Base-by-base conservation (phyloP, 1,140 invertebrate genomes). In the Colletes gigas region DNA sequence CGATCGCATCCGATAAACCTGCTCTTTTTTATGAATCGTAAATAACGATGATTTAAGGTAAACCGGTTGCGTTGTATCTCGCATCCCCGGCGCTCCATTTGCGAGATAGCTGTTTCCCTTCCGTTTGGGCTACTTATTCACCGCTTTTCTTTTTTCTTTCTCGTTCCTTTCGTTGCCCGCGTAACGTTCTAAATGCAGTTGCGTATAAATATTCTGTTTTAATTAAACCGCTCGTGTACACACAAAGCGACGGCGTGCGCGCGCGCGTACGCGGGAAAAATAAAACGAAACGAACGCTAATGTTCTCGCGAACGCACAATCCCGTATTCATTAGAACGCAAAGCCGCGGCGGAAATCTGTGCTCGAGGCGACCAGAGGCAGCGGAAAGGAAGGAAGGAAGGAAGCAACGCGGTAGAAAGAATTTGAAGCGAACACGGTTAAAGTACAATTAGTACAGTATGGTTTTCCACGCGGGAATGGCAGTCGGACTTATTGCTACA, bases 361-460 rank as follows among this genome's bases (percentile, higher is more conserved):
- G 67, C 39, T 10, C 39, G 15, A 30, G 12, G 4, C 12, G 54
- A 8, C 30, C 30, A 30, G 12, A 30, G 15, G 50, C 8, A 39
- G 8, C 8, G 3, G 50, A 14, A 4, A 2, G 8, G 9, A 6
- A 47, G 7, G 14, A 15, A 6, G 39, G 44, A 10, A 3, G 57
- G 19, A 19, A 15, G 7, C 7, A 54, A 12, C n/a, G 30, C 30
- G 15, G 15, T 6, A 44, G 30, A 65, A 73, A 79, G 77, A 65
- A 65, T 8, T 52, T 15, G 17, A 47, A 3, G 39, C 8, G 69
- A 30, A 47, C 50, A 50, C 30, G 60, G 59, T 79, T 79, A 79
- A 79, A 79, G 65, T 79, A 79, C 70, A 79, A 79, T 79, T 79
- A 79, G 77, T 65, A 47, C 39, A 15, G 70, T n/a, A 73, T 54